Evolutionary conservation across 2,113 vertebrate genomes (phyloP), one percentile per base, ranked within the genome.

Genomic region (Nothoprocta perdicaria): DNA sequence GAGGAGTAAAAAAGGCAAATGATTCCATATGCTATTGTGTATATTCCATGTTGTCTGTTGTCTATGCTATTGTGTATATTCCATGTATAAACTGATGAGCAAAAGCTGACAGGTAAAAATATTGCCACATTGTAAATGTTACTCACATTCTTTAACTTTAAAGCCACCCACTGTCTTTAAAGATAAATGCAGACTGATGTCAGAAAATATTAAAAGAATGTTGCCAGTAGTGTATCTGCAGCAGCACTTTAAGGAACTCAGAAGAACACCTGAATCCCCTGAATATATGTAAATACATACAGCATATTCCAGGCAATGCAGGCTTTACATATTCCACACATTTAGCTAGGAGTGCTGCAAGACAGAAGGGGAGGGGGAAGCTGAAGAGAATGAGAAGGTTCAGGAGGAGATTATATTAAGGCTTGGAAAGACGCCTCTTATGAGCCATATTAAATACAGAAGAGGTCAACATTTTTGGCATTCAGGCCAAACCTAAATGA

Each of bases 381-480:
- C 41, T 40, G 60, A 91, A 60, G 63, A 95, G 87, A 65, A 77
- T 63, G 57, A 94, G 85, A 92, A 89, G 31, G 43, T 72, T 96
- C 90, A 89, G 81, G 71, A 77, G 58, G 41, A 94, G 88, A 86
- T 93, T 93, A 90, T 79, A 92, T 86, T 93, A 93, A 87, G 81
- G 60, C 71, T 95, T 95, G 93, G 95, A 93, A 91, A 94, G 89
- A 95, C 89, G 81, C 86, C 91, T 87, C 84, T 82, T 87, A 82
- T 77, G 35, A 92, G 89, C 46, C 35, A 31, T 88, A 91, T 92
- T 88, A 89, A 91, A 85, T 71, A 80, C 84, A 93, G 91, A 89
- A 96, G 94, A 96, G 94, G 91, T 95, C 95, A 96, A 77, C 84
- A 92, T 94, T 89, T 95, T 85, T 95, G 94, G 87, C 94, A 92